These are phyloP conservation scores for Spilarctia lutea DNA, from an alignment of 2,888 invertebrate genomes.

Conservation along the genomic window DNA sequence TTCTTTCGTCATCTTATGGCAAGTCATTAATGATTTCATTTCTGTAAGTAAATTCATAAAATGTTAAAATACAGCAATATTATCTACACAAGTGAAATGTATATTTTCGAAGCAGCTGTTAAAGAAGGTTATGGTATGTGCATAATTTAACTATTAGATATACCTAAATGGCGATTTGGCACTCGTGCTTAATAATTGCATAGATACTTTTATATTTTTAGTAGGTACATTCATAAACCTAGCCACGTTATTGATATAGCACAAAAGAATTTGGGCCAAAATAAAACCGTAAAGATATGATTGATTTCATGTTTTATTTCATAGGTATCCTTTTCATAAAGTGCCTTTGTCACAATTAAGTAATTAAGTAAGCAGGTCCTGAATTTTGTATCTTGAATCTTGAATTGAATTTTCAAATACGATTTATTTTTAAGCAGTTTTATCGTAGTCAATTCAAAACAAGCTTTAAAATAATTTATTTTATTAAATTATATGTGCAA, in stretches of 20 bases:
- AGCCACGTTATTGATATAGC: conserved; percentile 8
- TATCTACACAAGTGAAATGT: not conserved
- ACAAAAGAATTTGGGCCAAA: conserved; percentile 9
- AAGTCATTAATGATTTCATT: not conserved
- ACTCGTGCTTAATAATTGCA: conserved; percentile 11
- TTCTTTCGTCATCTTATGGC: not conserved
- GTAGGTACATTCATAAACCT: not conserved
- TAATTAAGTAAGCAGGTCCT: not conserved
- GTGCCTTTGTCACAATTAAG: not conserved
- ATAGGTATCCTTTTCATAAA: not conserved
- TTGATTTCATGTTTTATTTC: not conserved
- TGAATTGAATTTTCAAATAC: not conserved
- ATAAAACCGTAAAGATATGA: conserved; percentile 1
- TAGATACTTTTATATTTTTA: conserved; percentile 4
- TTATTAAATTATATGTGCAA: too few relatives aligned
- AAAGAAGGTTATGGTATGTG: not conserved
- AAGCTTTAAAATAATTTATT: too few relatives aligned
- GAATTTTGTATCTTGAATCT: not conserved
- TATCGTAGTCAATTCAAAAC: too few relatives aligned
- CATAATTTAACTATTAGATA: not conserved
- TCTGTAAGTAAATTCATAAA: conserved; percentile 7
- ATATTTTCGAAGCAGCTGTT: not conserved
- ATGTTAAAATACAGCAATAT: not conserved
- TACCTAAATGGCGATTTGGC: conserved; percentile 4
- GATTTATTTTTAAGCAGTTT: too few relatives aligned